Conservation (phyloP, 2,113 vertebrate genomes). For the Pyxicephalus adspersus region DNA sequence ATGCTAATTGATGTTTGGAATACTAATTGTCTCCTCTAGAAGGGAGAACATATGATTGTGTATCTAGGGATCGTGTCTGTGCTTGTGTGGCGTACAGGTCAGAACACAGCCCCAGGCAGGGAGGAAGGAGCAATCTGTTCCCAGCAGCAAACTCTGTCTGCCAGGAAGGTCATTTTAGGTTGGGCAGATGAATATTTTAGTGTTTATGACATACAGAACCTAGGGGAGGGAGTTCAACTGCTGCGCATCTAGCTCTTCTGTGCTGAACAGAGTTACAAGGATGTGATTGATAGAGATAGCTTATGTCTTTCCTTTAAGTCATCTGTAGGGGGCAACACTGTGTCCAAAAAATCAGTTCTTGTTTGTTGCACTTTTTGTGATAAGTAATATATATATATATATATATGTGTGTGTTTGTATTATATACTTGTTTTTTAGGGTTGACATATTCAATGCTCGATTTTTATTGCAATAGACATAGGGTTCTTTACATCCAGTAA, state of each 20-base stretch:
- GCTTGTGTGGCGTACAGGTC: slow-evolving; percentile 48
- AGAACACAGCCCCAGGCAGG: slow-evolving; percentile 43
- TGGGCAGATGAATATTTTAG: slow-evolving; percentile 27
- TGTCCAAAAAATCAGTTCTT: too few species aligned
- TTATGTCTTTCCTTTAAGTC: too few species aligned
- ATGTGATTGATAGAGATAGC: neutral
- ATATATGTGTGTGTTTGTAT: too few species aligned
- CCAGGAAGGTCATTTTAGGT: slow-evolving; percentile 39
- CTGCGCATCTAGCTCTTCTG: neutral
- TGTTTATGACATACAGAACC: slow-evolving; percentile 22
- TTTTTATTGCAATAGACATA: too few species aligned
- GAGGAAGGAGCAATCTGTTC: slow-evolving; percentile 31
- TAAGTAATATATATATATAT: too few species aligned
- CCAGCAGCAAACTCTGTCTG: slow-evolving; percentile 26
- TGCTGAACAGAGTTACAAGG: neutral
- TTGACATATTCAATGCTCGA: too few species aligned
- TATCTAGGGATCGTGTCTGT: slow-evolving; percentile 44
- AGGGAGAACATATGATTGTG: slow-evolving; percentile 29
- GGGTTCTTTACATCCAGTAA: too few species aligned
- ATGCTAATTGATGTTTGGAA: slow-evolving; percentile 32
- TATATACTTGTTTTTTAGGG: too few species aligned
- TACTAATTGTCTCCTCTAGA: slow-evolving; percentile 36
- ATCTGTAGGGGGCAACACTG: too few species aligned
- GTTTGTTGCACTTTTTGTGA: too few species aligned
- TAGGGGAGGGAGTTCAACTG: slow-evolving; percentile 12